Evolutionary conservation across 2,797 vertebrate genomes (phyloP), one percentile per base, ranked within the genome.

Genomic region (Bradypodion ventrale): DNA sequence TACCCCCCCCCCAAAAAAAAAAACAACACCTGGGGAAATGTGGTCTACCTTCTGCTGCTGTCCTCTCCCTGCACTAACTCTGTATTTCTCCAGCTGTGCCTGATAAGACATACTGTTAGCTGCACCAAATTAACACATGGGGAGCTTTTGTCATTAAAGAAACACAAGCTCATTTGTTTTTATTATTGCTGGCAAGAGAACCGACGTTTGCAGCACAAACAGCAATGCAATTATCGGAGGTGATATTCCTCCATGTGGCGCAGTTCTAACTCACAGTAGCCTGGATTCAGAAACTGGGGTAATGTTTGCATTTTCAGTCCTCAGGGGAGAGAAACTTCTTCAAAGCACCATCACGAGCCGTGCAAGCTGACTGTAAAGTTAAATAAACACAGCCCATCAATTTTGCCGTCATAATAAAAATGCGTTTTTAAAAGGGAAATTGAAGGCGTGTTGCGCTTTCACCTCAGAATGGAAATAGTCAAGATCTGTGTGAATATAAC

Each of bases 61-160:
- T 87, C 87, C 82, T 93, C 75, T n/a, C 23, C 32, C 40, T 83
- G 76, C 91, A 32, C 83, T 86, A 89, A 44, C 92, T 94, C 91
- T 87, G 85, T 86, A 92, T 92, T 92, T 90, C 80, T 91, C 2
- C 12, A 83, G 82, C 70, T 92, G 73, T 77, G 94, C 92, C 75
- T 90, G 94, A 91, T 91, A 94, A 92, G 91, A 94, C 21, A 2
- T 87, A 92, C 89, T 93, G 87, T 91, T 88, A 79, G 44, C 79
- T 85, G 85, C 93, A 91, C 37, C 66, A 95, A 95, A 95, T 95
- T 93, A 95, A 94, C 93, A 93, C 90, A 91, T 85, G 82, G 88
- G 91, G 93, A 96, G 89, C 87, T 80, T 95, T 95, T 94, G 91
- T 87, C 92, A 91, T 94, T 96, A 95, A 93, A 94, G 90, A 94